phyloP scores from a whole-genome alignment of 2,113 vertebrate genomes.

The Cygnus atratus region DNA sequence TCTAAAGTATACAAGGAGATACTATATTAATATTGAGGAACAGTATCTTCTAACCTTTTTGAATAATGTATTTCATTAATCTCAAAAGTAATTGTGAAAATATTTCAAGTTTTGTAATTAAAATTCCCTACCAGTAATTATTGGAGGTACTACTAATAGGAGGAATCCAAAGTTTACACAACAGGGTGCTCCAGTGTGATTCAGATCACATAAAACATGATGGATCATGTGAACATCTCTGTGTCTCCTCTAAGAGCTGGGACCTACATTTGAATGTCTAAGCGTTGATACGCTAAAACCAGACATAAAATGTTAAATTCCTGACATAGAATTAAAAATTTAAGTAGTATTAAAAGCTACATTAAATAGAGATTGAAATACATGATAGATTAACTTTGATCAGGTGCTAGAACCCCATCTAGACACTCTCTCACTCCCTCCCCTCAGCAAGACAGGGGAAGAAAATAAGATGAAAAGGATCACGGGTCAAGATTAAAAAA shows the following conservation, averaged over 20 bases:
- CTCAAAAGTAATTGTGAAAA: background rate
- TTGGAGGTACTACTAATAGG: background rate
- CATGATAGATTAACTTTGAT: background rate
- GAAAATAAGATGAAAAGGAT: background rate
- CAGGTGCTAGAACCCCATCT: fast-evolving
- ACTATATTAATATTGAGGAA: background rate
- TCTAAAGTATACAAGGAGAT: background rate
- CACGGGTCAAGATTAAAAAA: background rate
- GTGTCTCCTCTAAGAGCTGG: background rate
- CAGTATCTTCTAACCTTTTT: background rate
- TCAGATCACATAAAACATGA: background rate
- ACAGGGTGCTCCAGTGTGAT: background rate
- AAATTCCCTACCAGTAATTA: background rate
- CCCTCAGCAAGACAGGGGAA: background rate
- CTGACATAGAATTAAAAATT: background rate
- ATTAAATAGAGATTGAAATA: background rate
- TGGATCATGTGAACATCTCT: background rate
- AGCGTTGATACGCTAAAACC: background rate
- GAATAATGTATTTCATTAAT: background rate
- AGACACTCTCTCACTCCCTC: background rate
- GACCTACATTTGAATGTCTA: background rate
- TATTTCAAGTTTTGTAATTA: background rate
- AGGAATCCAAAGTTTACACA: background rate
- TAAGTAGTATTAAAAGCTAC: background rate
- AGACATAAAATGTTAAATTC: background rate